These are phyloP conservation scores for Ammodytes dubius DNA, from an alignment of 2,113 vertebrate species.

Conservation along the genomic window DNA sequence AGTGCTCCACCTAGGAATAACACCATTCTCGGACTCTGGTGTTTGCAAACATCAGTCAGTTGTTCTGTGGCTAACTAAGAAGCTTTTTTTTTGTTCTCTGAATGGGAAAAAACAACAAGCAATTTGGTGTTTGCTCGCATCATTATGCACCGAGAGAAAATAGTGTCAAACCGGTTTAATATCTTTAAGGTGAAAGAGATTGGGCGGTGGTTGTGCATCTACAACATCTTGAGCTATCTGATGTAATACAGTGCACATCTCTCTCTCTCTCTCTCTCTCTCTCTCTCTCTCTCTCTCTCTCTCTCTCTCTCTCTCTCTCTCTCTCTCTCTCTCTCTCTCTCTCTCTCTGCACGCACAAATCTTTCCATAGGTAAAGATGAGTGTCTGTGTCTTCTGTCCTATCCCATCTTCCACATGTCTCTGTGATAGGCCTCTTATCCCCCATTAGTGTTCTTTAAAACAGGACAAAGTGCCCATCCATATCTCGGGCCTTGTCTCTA, in stretches of 20 bases:
- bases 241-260: slow-evolving; percentile 48
- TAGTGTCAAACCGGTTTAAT: slow-evolving; percentile 5
- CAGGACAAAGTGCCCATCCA: slow-evolving; percentile 83
- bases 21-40: slow-evolving; percentile 47
- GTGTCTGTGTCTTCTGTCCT: slow-evolving; percentile 73
- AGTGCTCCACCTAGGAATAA: slow-evolving; percentile 63
- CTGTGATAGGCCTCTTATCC: slow-evolving; percentile 78
- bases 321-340: not conserved
- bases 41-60: slow-evolving; percentile 58
- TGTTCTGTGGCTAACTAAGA: slow-evolving; percentile 31
- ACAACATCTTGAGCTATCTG: slow-evolving; percentile 49
- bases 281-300: not conserved
- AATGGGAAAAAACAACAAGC: not conserved
- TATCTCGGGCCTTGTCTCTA: slow-evolving; percentile 70
- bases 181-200: slow-evolving; percentile 35
- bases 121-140: slow-evolving; percentile 22
- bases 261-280: too few relatives aligned
- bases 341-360: slow-evolving; percentile 40
- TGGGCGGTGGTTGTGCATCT: slow-evolving; percentile 20
- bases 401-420: slow-evolving; percentile 69
- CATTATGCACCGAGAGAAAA: slow-evolving; percentile 13
- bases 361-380: slow-evolving; percentile 41
- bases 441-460: slow-evolving; percentile 82
- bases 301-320: not conserved
- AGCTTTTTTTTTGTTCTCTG: slow-evolving; percentile 22